Evolutionary conservation across 2,113 vertebrate species (phyloP).

Genomic region (Hippocampus mohnikei): DNA sequence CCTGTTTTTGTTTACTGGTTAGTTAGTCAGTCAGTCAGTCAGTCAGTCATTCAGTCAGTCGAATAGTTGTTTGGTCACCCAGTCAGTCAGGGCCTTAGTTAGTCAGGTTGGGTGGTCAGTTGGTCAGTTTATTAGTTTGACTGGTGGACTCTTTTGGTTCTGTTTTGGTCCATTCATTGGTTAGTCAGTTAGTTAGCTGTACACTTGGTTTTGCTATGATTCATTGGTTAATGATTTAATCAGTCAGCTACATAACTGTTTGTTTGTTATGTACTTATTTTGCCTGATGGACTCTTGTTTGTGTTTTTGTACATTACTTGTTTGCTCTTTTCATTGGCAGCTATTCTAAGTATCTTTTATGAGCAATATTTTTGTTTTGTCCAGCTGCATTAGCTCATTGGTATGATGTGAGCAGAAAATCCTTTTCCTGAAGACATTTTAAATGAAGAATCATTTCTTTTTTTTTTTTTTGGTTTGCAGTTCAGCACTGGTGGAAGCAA

Average conservation of each 20-base stretch:
- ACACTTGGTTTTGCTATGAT: not conserved
- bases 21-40: no score
- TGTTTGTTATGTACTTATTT: not conserved
- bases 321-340: not conserved
- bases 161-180: not conserved
- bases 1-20: no score
- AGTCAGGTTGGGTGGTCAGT: no score
- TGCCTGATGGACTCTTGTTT: not conserved
- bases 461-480: slow-evolving; percentile 51
- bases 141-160: no score
- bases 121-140: no score
- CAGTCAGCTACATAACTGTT: not conserved
- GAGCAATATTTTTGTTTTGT: no score
- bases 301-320: not conserved
- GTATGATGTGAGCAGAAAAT: not conserved
- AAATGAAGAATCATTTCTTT: not conserved
- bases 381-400: not conserved
- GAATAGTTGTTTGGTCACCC: no score
- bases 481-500: slow-evolving; percentile 83
- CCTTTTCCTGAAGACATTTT: not conserved
- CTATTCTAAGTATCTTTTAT: no score
- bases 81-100: no score
- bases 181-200: not conserved
- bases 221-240: not conserved
- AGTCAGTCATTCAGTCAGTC: no score